These are phyloP conservation scores for Leptothorax acervorum DNA, from an alignment of 2,888 invertebrate genomes.

Conservation along the genomic window DNA sequence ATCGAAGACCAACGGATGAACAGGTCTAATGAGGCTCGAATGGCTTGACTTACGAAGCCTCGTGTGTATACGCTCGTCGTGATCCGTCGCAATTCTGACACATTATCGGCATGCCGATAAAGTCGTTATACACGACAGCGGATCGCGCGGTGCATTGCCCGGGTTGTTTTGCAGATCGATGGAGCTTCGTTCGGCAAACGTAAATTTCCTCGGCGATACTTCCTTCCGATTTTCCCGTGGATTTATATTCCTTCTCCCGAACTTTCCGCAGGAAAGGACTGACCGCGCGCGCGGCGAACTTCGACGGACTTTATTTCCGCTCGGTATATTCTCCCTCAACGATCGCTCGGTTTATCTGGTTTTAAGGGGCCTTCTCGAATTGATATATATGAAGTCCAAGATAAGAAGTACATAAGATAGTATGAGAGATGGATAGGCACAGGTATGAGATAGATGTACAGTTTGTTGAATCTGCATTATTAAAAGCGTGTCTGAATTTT, in stretches of 20 bases:
- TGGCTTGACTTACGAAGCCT: slow-evolving; percentile 82
- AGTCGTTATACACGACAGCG: slow-evolving; percentile 64
- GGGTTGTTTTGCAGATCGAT: slow-evolving; percentile 46
- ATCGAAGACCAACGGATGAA: slow-evolving; percentile 77
- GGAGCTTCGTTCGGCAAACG: slow-evolving; percentile 42
- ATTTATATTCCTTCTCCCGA: slow-evolving; percentile 41
- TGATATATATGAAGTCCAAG: slow-evolving; percentile 1
- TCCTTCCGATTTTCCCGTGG: slow-evolving; percentile 45
- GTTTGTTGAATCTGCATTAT: neutral
- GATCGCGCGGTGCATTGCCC: slow-evolving; percentile 56
- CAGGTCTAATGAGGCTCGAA: slow-evolving; percentile 80
- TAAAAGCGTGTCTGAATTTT: neutral
- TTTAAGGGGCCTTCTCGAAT: slow-evolving; percentile 28
- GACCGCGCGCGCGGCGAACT: slow-evolving; percentile 10
- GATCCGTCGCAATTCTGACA: slow-evolving; percentile 59
- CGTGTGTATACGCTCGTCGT: slow-evolving; percentile 57
- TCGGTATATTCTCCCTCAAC: slow-evolving; percentile 39
- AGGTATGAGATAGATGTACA: neutral
- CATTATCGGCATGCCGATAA: slow-evolving; percentile 57
- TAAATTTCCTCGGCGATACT: slow-evolving; percentile 45
- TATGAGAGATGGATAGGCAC: neutral
- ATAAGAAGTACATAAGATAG: slow-evolving; percentile 15
- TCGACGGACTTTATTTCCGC: slow-evolving; percentile 47
- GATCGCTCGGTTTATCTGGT: slow-evolving; percentile 37
- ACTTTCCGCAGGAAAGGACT: slow-evolving; percentile 33